Base-by-base conservation (phyloP, 1,140 invertebrate genomes). In the Bilobella aurantiaca region DNA sequence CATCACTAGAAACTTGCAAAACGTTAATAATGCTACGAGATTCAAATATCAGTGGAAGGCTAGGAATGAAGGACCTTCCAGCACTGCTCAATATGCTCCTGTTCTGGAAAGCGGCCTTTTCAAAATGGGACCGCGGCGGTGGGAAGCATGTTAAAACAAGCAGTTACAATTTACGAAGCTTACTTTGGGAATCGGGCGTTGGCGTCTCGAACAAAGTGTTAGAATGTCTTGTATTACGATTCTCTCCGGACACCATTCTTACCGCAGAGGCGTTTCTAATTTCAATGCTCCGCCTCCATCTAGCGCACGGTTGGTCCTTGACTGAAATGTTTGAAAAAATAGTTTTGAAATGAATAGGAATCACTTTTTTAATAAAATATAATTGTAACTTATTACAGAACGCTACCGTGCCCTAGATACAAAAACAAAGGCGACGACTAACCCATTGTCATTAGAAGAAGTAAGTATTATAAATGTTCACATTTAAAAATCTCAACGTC, bases 181-280 rank as follows among this genome's bases (percentile, higher is more conserved):
- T 86, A 62, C 77, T 87, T 58, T 85, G 84, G 82, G 85, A 86
- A 77, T 82, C 84, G 28, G 86, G 85, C 62, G 81, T 84, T 61
- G 83, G 84, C 2, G 86, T 85, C 5, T 84, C 82, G 73, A 88
- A 88, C 76, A 88, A 88, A 80, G 86, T 87, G 63, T 77, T 87
- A 58, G 86, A 88, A 80, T 86, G 85, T 76, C 75, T 87, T 21
- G 83, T 87, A 47, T 76, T 87, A 31, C 75, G 86, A 67, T 87
- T 85, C 78, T 81, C 85, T 18, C 83, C 83, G 74, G 83, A 83
- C 75, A 77, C 77, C 60, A 73, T 81, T 23, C 75, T 87, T 1
- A 80, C 82, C 3, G 79, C 83, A 1, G 85, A 86, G 76, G 81
- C 82, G 67, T 87, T 84, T 75, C 74, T 87, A 18, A 81, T 86